Conservation (phyloP, 2,888 invertebrate genomes). For the Tiliacea aurago region DNA sequence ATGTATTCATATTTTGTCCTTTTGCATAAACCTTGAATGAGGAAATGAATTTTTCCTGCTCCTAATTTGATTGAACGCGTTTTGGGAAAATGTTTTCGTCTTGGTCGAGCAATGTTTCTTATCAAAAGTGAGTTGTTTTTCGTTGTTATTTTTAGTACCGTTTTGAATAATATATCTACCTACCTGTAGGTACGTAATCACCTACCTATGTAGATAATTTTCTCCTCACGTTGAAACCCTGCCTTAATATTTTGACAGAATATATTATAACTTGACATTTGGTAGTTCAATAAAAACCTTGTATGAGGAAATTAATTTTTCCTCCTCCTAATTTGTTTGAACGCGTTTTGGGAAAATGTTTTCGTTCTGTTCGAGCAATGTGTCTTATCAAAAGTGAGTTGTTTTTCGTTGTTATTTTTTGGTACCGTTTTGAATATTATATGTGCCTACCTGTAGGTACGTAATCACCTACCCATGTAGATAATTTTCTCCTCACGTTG, state of each 20-base stretch:
- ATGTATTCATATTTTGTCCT: conserved; percentile 55
- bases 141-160: neutral
- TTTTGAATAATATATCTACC: neutral
- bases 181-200: neutral
- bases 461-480: too few species aligned
- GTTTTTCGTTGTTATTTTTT: neutral
- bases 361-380: neutral
- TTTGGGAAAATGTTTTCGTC: conserved; percentile 13
- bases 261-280: too few species aligned
- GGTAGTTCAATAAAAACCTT: too few species aligned
- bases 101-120: conserved; percentile 5
- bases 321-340: conserved; percentile 33
- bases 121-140: conserved; percentile 23
- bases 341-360: conserved; percentile 24
- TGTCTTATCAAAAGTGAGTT: conserved; percentile 24
- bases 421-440: too few species aligned
- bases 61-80: conserved; percentile 41
- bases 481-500: too few species aligned
- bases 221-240: neutral
- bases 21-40: conserved; percentile 26
- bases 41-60: conserved; percentile 37
- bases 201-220: neutral
- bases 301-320: conserved; percentile 39
- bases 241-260: too few species aligned
- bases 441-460: too few species aligned